These are phyloP conservation scores for Accipiter virgatus DNA, from an alignment of 2,113 vertebrate genomes.

Conservation along the genomic window DNA sequence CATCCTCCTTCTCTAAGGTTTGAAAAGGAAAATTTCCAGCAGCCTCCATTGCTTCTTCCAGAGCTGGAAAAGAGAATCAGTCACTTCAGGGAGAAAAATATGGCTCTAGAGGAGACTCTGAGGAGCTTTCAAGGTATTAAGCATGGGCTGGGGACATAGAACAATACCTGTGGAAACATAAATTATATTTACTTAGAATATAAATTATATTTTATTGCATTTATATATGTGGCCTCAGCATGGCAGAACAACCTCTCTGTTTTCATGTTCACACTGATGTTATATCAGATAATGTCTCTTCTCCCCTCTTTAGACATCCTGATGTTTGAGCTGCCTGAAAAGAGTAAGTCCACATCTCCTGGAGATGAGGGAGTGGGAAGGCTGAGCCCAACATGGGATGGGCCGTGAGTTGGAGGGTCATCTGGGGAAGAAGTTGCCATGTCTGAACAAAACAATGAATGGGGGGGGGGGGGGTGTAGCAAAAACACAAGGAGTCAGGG, in stretches of 20 bases:
- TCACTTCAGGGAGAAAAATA: not conserved
- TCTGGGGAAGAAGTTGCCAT: not conserved
- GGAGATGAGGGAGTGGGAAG: not conserved
- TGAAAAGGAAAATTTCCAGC: not conserved
- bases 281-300: rapidly evolving
- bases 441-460: not conserved
- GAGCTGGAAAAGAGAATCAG: not conserved
- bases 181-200: rapidly evolving
- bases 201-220: rapidly evolving
- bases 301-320: not conserved
- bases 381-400: not conserved
- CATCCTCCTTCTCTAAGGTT: not conserved
- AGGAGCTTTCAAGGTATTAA: not conserved
- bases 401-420: not conserved
- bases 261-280: rapidly evolving
- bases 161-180: rapidly evolving
- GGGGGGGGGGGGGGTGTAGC: not conserved
- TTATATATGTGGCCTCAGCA: rapidly evolving
- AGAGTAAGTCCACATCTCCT: not conserved
- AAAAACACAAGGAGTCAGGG: no score
- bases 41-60: not conserved
- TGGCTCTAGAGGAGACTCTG: not conserved
- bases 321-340: not conserved
- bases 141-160: not conserved
- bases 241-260: not conserved